phyloP scores from a whole-genome alignment of 2,797 vertebrate genomes.

The Sciurus vulgaris region DNA sequence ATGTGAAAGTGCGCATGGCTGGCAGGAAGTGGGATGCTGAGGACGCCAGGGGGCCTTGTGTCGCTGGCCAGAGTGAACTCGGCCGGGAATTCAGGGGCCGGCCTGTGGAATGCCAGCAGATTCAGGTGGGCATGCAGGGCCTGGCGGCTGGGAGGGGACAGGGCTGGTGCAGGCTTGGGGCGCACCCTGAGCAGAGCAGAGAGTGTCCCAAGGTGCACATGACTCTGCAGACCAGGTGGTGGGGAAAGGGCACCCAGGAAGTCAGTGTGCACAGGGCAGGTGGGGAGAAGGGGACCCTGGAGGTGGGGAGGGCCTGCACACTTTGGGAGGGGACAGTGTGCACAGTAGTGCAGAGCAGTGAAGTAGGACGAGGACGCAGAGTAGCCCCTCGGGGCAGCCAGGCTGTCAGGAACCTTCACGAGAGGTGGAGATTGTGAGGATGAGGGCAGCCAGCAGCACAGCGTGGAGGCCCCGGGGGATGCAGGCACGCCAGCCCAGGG shows the following conservation, averaged over 20 bases:
- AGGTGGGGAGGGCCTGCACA: neutral
- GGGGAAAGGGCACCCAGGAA: neutral
- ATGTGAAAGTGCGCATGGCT: neutral
- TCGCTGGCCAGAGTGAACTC: too few relatives aligned
- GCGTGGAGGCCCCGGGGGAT: fast-evolving
- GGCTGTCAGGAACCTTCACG: neutral
- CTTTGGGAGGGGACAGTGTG: neutral
- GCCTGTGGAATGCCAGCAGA: neutral
- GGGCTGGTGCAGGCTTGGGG: fast-evolving
- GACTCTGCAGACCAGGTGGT: fast-evolving
- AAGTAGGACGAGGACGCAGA: neutral
- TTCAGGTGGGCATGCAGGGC: neutral
- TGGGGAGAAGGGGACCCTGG: neutral
- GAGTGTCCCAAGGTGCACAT: too few relatives aligned
- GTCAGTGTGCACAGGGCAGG: too few relatives aligned
- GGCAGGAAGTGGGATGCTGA: too few relatives aligned
- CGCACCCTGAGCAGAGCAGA: too few relatives aligned
- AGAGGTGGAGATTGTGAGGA: neutral
- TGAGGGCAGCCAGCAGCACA: neutral
- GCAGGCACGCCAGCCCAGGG: neutral
- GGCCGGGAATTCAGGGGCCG: neutral
- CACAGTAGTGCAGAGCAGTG: too few relatives aligned
- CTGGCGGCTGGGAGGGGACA: neutral
- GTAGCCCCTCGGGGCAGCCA: neutral
- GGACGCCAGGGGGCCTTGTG: neutral